Base-by-base conservation (phyloP, 2,888 invertebrate genomes). In the Pollenia griseotomentosa region DNA sequence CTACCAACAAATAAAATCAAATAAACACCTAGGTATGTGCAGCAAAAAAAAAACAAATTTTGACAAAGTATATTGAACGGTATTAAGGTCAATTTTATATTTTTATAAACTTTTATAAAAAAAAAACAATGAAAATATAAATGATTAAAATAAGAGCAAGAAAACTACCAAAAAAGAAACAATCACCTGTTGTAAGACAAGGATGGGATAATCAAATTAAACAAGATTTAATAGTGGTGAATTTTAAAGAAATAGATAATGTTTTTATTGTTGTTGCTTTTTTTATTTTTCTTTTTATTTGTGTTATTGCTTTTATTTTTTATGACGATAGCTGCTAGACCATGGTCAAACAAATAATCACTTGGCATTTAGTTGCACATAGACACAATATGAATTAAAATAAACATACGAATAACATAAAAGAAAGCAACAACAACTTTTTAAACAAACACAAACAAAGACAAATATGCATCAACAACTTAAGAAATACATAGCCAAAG, bases 121-220 rank as follows among this genome's bases (percentile, higher is more conserved):
- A 57, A 12, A 44, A 42, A 77, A 44, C 12, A 44, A 65, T 44
- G 12, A 46, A 12, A 66, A 57, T 53, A 53, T 53, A 19, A 44
- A 33, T 44, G 23, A 53, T 61, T 66, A 51, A 48, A 65, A 19
- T 23, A 55, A 46, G 19, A 48, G 40, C 14, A 63, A 19, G 12
- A 59, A 68, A 78, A 42, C 12, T 16, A 23, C 12, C 0, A 16
- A 68, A 57, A 48, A 5, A 2, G 42, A 80, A 73, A 74, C 83
- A 33, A 33, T 85, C 80, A 85, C 80, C 75, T 81, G 75, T 86
- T 86, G 78, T 74, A n/a, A 53, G 61, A 66, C 59, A 71, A 66
- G 53, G 53, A 73, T 42, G 19, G 57, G n/a, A 19, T 9, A 42
- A 19, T 42, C 11, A 40, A 66, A 33, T 16, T 14, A 23, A 74